Evolutionary conservation across 2,888 invertebrate genomes (phyloP).

Genomic region (Halocaridina rubra): DNA sequence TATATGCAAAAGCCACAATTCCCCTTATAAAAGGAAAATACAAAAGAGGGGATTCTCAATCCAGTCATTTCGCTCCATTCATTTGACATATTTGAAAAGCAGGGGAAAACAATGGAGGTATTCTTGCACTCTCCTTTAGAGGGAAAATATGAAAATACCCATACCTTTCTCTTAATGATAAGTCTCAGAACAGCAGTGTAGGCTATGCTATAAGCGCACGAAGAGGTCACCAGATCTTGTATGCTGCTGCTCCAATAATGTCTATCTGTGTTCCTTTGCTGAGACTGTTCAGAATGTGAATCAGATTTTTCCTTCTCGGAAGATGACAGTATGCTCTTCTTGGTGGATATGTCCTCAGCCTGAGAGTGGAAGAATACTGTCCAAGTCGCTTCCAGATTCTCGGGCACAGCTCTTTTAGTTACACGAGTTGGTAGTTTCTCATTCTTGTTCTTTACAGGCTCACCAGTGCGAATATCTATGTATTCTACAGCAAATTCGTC

Average conservation of each 20-base stretch:
- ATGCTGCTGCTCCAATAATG: not conserved
- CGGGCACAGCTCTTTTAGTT: too few relatives aligned
- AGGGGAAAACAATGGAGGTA: not conserved
- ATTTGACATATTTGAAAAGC: not conserved
- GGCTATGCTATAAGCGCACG: slow-evolving; percentile 24
- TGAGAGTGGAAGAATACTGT: too few relatives aligned
- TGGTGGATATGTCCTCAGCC: not conserved
- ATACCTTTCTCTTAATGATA: slow-evolving; percentile 10
- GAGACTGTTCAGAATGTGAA: too few relatives aligned
- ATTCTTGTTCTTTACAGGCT: too few relatives aligned
- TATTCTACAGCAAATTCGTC: slow-evolving; percentile 26
- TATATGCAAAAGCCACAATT: too few relatives aligned
- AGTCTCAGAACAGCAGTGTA: not conserved
- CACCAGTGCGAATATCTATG: not conserved
- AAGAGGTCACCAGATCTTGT: slow-evolving; percentile 27
- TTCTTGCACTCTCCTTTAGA: not conserved
- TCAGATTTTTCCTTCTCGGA: not conserved
- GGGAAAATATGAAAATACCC: not conserved
- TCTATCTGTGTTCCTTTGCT: too few relatives aligned
- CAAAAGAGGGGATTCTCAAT: not conserved
- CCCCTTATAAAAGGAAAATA: not conserved
- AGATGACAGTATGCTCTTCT: not conserved
- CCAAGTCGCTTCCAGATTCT: too few relatives aligned
- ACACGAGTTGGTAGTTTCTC: too few relatives aligned
- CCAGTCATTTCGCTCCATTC: not conserved